These are phyloP conservation scores for Lipophrys pholis DNA, from an alignment of 2,113 vertebrate genomes.

Conservation along the genomic window DNA sequence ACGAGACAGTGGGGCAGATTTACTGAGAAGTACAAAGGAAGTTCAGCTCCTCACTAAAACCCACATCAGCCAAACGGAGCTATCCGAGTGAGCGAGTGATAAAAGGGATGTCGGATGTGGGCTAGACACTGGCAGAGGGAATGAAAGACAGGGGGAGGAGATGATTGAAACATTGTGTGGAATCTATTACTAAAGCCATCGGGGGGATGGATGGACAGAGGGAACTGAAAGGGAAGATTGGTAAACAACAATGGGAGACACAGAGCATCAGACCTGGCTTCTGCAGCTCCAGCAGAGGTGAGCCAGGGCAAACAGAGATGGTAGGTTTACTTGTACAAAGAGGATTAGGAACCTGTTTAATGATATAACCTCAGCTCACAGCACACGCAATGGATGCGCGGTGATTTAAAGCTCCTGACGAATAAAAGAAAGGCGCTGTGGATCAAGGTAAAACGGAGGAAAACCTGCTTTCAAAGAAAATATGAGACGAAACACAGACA, in stretches of 20 bases:
- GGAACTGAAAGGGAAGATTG: conserved; percentile 37
- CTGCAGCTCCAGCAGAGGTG: conserved; percentile 20
- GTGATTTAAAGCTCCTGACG: conserved; percentile 37
- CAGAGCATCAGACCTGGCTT: conserved; percentile 7
- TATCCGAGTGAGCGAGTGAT: conserved; percentile 24
- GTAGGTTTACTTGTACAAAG: conserved; percentile 18
- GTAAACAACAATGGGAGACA: conserved; percentile 52
- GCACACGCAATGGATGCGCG: background rate
- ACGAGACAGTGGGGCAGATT: background rate
- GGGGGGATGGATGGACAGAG: conserved; percentile 50
- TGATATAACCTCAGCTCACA: conserved; percentile 4
- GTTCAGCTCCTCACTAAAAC: conserved; percentile 1
- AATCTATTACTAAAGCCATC: conserved; percentile 58
- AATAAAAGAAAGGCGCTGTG: conserved; percentile 15
- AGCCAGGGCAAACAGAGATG: conserved; percentile 23
- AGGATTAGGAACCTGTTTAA: conserved; percentile 39
- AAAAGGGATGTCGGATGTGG: conserved; percentile 29
- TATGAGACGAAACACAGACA: background rate
- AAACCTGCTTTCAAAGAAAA: background rate
- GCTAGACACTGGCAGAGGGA: conserved; percentile 33
- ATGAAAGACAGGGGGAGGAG: conserved; percentile 26
- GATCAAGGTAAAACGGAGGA: conserved; percentile 17
- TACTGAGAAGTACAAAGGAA: background rate
- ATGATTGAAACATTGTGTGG: conserved; percentile 47
- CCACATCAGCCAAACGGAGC: conserved; percentile 5